Evolutionary conservation across 2,888 invertebrate species (phyloP).

Genomic region (Apamea sordens): DNA sequence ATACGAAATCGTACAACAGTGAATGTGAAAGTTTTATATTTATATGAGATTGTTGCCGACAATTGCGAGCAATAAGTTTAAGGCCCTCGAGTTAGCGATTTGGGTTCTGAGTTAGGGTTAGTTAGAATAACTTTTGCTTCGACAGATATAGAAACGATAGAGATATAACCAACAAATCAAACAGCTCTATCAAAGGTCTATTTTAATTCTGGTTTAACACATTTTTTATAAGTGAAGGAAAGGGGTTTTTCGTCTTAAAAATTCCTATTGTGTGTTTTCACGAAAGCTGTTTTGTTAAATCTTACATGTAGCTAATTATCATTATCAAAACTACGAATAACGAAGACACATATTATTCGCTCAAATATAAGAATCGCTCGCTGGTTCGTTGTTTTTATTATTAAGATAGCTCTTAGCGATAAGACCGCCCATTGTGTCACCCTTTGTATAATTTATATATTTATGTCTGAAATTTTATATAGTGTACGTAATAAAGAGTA

Average conservation of each 20-base stretch:
- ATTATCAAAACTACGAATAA: neutral
- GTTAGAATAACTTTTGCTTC: conserved; percentile 9
- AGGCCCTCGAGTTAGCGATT: conserved; percentile 55
- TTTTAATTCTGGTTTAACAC: neutral
- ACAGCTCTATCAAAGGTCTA: neutral
- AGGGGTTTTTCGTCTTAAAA: neutral
- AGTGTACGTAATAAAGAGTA: no score
- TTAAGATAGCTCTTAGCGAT: no score
- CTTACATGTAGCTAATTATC: neutral
- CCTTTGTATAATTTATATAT: no score
- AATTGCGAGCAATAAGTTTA: conserved; percentile 62
- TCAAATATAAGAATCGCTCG: no score
- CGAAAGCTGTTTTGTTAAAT: neutral
- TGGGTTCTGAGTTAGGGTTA: neutral
- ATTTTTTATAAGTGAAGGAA: neutral
- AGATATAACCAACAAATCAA: neutral
- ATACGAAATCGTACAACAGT: conserved; percentile 43
- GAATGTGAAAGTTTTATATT: conserved; percentile 61
- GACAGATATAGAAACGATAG: neutral
- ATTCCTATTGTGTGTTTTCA: no score
- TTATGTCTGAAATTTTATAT: no score
- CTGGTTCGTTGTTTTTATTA: no score
- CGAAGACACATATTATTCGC: neutral
- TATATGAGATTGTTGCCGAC: conserved; percentile 58
- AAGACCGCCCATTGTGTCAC: no score